phyloP scores from a whole-genome alignment of 2,113 vertebrate species.

The Hippotragus niger region DNA sequence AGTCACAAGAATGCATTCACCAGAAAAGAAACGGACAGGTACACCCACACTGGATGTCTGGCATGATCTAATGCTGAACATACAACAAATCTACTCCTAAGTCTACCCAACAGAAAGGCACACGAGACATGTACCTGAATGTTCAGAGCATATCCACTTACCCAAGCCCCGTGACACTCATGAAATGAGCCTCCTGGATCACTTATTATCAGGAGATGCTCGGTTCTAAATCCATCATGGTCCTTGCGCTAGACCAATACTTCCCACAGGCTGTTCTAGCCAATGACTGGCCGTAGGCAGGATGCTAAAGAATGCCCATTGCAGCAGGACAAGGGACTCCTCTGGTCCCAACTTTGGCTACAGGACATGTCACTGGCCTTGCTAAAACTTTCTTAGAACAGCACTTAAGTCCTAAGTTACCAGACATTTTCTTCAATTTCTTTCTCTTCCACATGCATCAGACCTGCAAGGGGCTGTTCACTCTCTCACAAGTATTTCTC shows the following conservation, averaged over 20 bases:
- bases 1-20: neutral
- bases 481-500: neutral
- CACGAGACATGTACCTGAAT: neutral
- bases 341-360: neutral
- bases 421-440: neutral
- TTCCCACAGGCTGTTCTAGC: neutral
- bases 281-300: neutral
- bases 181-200: neutral
- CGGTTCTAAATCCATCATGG: neutral
- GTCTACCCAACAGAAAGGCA: neutral
- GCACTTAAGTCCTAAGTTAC: neutral
- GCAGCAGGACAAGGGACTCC: neutral
- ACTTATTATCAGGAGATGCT: neutral
- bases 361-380: neutral
- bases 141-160: neutral
- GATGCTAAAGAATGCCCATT: neutral
- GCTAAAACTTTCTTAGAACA: neutral
- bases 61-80: neutral
- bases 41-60: neutral
- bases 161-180: rapidly evolving
- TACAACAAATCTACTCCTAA: neutral
- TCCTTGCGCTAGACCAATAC: neutral
- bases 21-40: neutral
- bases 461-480: neutral
- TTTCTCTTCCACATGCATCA: neutral